These are phyloP conservation scores for Podarcis lilfordi DNA, from an alignment of 2,797 vertebrate genomes.

Conservation along the genomic window DNA sequence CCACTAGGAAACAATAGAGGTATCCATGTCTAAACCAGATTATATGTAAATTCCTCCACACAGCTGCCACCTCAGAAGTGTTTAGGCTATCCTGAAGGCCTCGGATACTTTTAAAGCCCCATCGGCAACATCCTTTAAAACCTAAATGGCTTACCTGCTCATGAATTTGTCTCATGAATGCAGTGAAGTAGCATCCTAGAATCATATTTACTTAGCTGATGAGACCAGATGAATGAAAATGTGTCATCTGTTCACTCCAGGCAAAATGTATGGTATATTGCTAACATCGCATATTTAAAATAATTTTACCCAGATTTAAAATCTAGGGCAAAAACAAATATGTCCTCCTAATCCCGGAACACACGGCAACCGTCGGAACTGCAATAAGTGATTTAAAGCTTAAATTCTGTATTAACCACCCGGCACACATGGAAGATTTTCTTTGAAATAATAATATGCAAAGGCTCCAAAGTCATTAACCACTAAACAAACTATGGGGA, in stretches of 20 bases:
- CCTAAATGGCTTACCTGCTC: background rate
- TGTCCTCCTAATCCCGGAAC: slow-evolving; percentile 69
- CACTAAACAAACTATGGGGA: slow-evolving; percentile 74
- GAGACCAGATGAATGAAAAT: slow-evolving; percentile 67
- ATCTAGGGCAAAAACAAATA: slow-evolving; percentile 76
- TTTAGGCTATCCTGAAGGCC: background rate
- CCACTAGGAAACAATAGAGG: too few relatives aligned
- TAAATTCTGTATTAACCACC: slow-evolving; percentile 75
- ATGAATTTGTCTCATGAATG: slow-evolving; percentile 48
- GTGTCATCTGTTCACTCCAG: slow-evolving; percentile 48
- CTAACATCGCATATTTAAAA: slow-evolving; percentile 65
- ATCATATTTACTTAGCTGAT: slow-evolving; percentile 68
- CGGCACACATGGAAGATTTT: slow-evolving; percentile 68
- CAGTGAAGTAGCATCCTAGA: slow-evolving; percentile 49
- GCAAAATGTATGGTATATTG: slow-evolving; percentile 64
- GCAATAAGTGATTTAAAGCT: slow-evolving; percentile 70
- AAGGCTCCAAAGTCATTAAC: slow-evolving; percentile 72
- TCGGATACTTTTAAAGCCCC: slow-evolving; percentile 4
- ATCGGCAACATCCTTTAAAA: slow-evolving; percentile 28
- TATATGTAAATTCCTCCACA: background rate
- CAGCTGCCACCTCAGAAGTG: background rate
- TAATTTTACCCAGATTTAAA: slow-evolving; percentile 71
- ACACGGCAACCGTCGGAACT: slow-evolving; percentile 59
- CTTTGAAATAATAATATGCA: slow-evolving; percentile 73
- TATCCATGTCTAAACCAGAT: background rate